Evolutionary conservation across 2,888 invertebrate species (phyloP).

Genomic region (Thymelicus sylvestris): DNA sequence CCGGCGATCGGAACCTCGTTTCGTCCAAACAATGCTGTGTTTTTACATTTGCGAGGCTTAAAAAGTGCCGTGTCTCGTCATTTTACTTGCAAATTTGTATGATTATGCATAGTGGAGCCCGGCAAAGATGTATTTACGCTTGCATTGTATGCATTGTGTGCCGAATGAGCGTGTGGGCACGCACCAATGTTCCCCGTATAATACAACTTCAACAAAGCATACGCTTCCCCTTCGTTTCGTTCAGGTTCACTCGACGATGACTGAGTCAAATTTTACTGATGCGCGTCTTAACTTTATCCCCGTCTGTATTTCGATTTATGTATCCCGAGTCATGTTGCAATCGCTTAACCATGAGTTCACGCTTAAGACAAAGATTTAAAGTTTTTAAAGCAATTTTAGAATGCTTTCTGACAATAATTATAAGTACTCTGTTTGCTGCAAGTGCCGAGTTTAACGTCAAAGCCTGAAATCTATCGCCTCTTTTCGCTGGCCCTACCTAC

Average conservation of each 20-base stretch:
- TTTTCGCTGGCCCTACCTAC: conserved; percentile 27
- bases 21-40: conserved; percentile 65
- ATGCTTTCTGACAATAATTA: too few species aligned
- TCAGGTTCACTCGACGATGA: conserved; percentile 59
- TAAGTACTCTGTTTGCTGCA: too few species aligned
- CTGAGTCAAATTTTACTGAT: conserved; percentile 61
- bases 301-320: conserved; percentile 35
- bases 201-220: conserved; percentile 47
- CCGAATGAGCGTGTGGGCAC: conserved; percentile 65
- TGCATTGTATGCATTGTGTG: conserved; percentile 74
- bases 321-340: neutral
- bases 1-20: conserved; percentile 48
- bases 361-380: too few species aligned
- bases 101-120: conserved; percentile 76
- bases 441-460: neutral
- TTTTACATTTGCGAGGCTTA: conserved; percentile 74
- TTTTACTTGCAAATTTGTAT: conserved; percentile 79
- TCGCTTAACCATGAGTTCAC: too few species aligned
- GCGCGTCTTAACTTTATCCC: conserved; percentile 52
- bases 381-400: too few species aligned
- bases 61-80: conserved; percentile 72
- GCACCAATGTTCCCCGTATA: conserved; percentile 57
- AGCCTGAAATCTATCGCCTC: conserved; percentile 10
- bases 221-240: conserved; percentile 53
- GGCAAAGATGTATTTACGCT: conserved; percentile 74